These are phyloP conservation scores for Anticlea derivata DNA, from an alignment of 2,888 invertebrate species.

Conservation along the genomic window DNA sequence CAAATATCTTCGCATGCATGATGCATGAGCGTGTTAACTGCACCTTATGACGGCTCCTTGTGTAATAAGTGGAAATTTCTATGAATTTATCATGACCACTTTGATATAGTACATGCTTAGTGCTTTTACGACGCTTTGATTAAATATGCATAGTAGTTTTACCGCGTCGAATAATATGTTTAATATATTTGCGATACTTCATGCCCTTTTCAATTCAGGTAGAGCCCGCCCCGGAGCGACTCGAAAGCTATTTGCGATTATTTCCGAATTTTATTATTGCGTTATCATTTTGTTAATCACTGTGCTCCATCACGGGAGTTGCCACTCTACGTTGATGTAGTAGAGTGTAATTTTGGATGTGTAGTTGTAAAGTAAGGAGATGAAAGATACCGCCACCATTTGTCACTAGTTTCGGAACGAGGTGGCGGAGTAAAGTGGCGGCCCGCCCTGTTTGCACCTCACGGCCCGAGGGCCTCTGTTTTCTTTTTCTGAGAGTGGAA, in stretches of 20 bases:
- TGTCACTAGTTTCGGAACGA: constrained; percentile 79
- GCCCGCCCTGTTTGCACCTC: constrained; percentile 79
- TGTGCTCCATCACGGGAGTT: constrained; percentile 30
- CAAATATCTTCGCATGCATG: constrained; percentile 56
- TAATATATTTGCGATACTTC: constrained; percentile 55
- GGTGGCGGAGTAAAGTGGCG: constrained; percentile 69
- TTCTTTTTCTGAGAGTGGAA: constrained; percentile 62
- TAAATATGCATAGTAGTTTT: constrained; percentile 20
- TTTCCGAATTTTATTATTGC: constrained; percentile 78
- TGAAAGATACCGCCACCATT: constrained; percentile 81
- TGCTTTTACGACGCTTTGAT: constrained; percentile 29
- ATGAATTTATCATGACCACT: constrained; percentile 50
- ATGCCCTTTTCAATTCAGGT: constrained; percentile 63
- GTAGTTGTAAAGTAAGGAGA: constrained; percentile 54
- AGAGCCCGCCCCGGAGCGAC: constrained; percentile 57
- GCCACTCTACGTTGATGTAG: constrained; percentile 35
- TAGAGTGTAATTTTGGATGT: constrained; percentile 51
- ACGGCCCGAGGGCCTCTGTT: constrained; percentile 40
- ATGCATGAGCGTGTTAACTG: constrained; percentile 51
- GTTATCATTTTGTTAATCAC: constrained; percentile 72
- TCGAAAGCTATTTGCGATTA: constrained; percentile 77
- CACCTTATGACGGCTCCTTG: constrained; percentile 41
- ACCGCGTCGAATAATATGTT: constrained; percentile 40
- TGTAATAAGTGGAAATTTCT: constrained; percentile 46
- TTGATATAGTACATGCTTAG: constrained; percentile 26